These are phyloP conservation scores for Rhagophthalmus giganteus DNA, from an alignment of 2,888 invertebrate species.

Conservation along the genomic window DNA sequence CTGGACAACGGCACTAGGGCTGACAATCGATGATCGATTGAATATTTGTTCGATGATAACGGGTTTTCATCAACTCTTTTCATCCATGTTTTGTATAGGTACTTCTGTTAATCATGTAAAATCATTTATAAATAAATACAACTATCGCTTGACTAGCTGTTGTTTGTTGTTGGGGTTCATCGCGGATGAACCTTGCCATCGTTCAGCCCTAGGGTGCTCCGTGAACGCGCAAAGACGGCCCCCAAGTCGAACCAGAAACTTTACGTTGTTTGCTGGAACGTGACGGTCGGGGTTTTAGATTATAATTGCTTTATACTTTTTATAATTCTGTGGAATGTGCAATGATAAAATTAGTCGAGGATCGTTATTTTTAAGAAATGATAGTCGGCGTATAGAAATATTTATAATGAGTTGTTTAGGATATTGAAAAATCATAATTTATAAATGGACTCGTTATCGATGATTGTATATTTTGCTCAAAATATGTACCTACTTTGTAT, in stretches of 20 bases:
- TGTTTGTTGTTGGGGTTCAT: conserved; percentile 44
- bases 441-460: conserved; percentile 46
- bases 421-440: conserved; percentile 42
- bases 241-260: conserved; percentile 25
- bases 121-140: conserved; percentile 47
- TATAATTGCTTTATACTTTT: conserved; percentile 56
- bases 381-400: conserved; percentile 45
- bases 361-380: conserved; percentile 54
- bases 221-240: conserved; percentile 19
- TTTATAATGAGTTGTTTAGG: conserved; percentile 50
- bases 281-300: conserved; percentile 36
- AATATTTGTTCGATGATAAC: conserved; percentile 30
- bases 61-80: conserved; percentile 30
- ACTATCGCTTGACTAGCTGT: conserved; percentile 44
- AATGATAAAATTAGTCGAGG: conserved; percentile 48
- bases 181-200: conserved; percentile 27
- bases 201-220: conserved; percentile 30
- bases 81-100: conserved; percentile 44
- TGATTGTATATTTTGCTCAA: conserved; percentile 54
- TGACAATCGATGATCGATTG: conserved; percentile 45
- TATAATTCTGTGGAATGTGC: conserved; percentile 50
- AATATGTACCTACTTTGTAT: conserved; percentile 43
- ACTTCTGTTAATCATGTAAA: conserved; percentile 46
- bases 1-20: conserved; percentile 38
- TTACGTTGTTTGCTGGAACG: conserved; percentile 31